Percentiles rank a stretch among this genome's conserved stretches.
Evolutionary conservation across 2,113 vertebrate genomes (phyloP).

Genomic region (Alethe diademata): DNA sequence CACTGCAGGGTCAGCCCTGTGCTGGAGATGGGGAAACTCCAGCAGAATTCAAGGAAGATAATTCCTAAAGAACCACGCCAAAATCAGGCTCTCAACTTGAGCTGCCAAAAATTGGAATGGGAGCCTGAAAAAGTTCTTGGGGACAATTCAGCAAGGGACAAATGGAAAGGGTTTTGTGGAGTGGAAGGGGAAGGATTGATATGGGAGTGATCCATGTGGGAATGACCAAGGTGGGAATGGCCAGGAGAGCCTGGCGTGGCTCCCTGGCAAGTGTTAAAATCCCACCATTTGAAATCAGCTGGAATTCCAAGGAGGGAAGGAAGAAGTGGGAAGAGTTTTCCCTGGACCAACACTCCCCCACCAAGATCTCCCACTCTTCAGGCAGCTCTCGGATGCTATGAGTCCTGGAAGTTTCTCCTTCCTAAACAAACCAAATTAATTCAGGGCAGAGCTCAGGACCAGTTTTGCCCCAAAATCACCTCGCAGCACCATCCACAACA

Average conservation of each 20-base stretch:
- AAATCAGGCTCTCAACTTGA: too few species aligned
- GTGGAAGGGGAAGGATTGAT: background rate
- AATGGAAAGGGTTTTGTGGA: background rate
- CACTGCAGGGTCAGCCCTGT: too few species aligned
- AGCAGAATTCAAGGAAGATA: too few species aligned
- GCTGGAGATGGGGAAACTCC: too few species aligned
- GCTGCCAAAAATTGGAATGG: too few species aligned
- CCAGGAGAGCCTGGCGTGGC: too few species aligned
- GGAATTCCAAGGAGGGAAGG: too few species aligned
- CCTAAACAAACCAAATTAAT: background rate
- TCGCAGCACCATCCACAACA: background rate
- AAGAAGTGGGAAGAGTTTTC: too few species aligned
- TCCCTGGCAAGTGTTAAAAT: too few species aligned
- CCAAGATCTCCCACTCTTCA: background rate
- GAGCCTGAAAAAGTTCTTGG: too few species aligned
- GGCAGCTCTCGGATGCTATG: rapidly evolving
- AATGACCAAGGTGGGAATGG: background rate
- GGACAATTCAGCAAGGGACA: background rate
- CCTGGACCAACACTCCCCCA: background rate
- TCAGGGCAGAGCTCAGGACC: background rate
- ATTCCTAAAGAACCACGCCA: too few species aligned
- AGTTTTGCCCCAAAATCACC: background rate
- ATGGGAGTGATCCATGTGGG: background rate
- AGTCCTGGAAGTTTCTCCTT: background rate
- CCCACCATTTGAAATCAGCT: too few species aligned